A percentile compares a stretch with the other conserved stretches of the same genome.
These are phyloP conservation scores for Apostichopus leukothele DNA, from an alignment of 53 echinoderm and acorn worm genomes.

Conservation along the genomic window DNA sequence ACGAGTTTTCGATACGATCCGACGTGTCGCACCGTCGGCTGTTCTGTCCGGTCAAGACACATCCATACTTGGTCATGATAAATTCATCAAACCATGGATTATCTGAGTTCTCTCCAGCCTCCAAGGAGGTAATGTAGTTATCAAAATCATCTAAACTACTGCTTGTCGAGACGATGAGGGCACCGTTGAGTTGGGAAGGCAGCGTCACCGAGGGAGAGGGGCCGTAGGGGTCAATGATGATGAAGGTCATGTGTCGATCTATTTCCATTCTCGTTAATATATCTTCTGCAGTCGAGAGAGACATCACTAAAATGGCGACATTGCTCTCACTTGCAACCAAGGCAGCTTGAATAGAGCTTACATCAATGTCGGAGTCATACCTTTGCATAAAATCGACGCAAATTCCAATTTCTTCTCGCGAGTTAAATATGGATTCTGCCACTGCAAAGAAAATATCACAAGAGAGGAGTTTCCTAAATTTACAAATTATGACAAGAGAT, in stretches of 20 bases:
- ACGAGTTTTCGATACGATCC: background rate
- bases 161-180: conserved; percentile 38
- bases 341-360: background rate
- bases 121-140: conserved; percentile 55
- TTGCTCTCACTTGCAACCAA: background rate
- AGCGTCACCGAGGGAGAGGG: background rate
- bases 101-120: conserved; percentile 16
- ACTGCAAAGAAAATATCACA: background rate
- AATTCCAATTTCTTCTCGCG: background rate
- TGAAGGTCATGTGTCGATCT: conserved; percentile 8
- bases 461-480: no score
- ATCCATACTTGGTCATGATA: conserved; percentile 48
- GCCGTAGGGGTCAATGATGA: conserved; percentile 16
- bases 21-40: background rate
- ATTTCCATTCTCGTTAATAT: background rate
- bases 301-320: conserved; percentile 36
- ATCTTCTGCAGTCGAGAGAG: conserved; percentile 1
- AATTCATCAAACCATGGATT: conserved; percentile 80
- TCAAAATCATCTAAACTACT: conserved; percentile 43
- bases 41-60: background rate
- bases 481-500: no score
- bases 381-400: background rate
- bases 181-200: conserved; percentile 39
- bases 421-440: conserved; percentile 15
- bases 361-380: background rate